These are phyloP conservation scores for Meiosimyza platycephala DNA, from an alignment of 2,888 invertebrate species.

Conservation along the genomic window DNA sequence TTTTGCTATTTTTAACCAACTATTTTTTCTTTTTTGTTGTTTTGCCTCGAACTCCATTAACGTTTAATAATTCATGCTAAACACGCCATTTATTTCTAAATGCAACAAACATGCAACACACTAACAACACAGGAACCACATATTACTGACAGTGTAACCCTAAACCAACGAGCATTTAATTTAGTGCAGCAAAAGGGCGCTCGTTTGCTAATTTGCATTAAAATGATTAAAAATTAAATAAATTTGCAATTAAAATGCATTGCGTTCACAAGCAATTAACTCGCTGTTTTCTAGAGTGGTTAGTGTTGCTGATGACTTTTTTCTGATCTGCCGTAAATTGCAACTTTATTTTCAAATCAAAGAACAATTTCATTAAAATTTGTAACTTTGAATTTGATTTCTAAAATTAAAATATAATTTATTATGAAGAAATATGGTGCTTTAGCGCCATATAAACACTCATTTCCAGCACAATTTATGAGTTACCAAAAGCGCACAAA, in stretches of 20 bases:
- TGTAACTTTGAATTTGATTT: too few species aligned
- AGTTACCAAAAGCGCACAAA: too few species aligned
- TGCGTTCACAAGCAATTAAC: slow-evolving; percentile 8
- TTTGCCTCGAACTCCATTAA: slow-evolving; percentile 52
- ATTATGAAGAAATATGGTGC: too few species aligned
- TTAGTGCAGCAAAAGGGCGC: not conserved
- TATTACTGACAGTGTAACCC: not conserved
- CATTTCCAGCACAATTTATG: too few species aligned
- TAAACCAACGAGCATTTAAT: slow-evolving; percentile 22
- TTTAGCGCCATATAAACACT: too few species aligned
- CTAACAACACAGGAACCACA: not conserved
- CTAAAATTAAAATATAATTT: too few species aligned
- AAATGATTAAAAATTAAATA: slow-evolving; percentile 15
- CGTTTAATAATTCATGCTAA: slow-evolving; percentile 62
- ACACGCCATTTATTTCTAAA: slow-evolving; percentile 56
- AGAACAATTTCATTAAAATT: too few species aligned
- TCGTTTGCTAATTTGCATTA: slow-evolving; percentile 20
- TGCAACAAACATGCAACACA: slow-evolving; percentile 27
- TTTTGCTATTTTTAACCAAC: not conserved
- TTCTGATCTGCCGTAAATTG: too few species aligned
- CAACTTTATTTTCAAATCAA: too few species aligned
- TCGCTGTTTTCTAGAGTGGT: not conserved
- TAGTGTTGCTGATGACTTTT: not conserved
- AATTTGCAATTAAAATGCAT: slow-evolving; percentile 17
- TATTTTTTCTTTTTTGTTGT: slow-evolving; percentile 37